phyloP scores from a whole-genome alignment of 2,113 vertebrate species.

The Xenopus tropicalis region DNA sequence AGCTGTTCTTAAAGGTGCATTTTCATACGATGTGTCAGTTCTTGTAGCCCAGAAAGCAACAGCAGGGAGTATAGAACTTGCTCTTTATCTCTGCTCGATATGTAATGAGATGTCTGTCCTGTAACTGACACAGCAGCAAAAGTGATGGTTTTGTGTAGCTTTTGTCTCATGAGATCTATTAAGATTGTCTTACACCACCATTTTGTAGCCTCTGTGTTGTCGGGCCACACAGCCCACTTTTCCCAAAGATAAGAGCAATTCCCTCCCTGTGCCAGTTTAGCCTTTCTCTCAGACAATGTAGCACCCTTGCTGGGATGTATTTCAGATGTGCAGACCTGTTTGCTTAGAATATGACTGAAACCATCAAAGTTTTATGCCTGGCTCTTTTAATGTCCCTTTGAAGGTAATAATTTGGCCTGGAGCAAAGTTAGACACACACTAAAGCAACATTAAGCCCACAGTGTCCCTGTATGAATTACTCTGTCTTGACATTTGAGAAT shows the following conservation, averaged over 20 bases:
- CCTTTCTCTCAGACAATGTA: slow-evolving; percentile 31
- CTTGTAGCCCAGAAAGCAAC: slow-evolving; percentile 15
- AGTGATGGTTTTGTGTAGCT: not conserved
- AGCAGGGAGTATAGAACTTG: not conserved
- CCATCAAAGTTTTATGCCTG: slow-evolving; percentile 11
- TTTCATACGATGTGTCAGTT: slow-evolving; percentile 19
- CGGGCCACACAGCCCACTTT: slow-evolving; percentile 5
- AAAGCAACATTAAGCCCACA: not conserved
- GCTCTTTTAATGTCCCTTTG: slow-evolving; percentile 25
- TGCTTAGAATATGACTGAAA: slow-evolving; percentile 10
- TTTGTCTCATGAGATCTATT: slow-evolving; percentile 31
- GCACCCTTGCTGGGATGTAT: slow-evolving; percentile 22
- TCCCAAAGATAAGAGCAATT: slow-evolving; percentile 11
- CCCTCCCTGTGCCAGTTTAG: slow-evolving; percentile 11
- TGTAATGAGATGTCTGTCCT: not conserved
- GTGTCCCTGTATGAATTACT: slow-evolving; percentile 3
- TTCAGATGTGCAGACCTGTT: slow-evolving; percentile 27
- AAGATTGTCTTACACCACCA: slow-evolving; percentile 4
- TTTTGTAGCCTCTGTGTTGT: slow-evolving; percentile 2
- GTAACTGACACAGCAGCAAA: slow-evolving; percentile 6
- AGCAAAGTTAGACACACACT: slow-evolving; percentile 14
- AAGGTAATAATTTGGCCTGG: slow-evolving; percentile 17
- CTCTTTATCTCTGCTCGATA: slow-evolving; percentile 5
- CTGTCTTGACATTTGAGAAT: slow-evolving; percentile 4
- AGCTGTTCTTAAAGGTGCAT: slow-evolving; percentile 24